Evolutionary conservation across 2,113 vertebrate species (phyloP).

Genomic region (Thamnophis sirtalis): DNA sequence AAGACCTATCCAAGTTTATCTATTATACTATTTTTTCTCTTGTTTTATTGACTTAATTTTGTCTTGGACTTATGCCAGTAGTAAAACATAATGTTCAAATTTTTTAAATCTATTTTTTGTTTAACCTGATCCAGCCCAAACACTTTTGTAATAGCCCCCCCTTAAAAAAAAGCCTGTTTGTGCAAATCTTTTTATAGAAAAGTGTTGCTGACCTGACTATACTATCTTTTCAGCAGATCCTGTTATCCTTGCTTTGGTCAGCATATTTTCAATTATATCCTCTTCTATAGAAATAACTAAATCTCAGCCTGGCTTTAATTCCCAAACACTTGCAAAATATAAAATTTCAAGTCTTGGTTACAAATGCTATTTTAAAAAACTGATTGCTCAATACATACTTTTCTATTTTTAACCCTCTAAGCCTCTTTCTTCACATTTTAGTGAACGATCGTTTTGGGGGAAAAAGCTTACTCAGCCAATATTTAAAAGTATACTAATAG

Average conservation of each 20-base stretch:
- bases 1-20: not conserved
- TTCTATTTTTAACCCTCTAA: not conserved
- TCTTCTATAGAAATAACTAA: constrained; percentile 45
- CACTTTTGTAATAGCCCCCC: constrained; percentile 31
- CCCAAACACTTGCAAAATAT: constrained; percentile 37
- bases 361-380: not conserved
- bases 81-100: constrained; percentile 16
- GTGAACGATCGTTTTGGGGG: constrained; percentile 18
- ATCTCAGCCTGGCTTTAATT: constrained; percentile 43
- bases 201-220: constrained; percentile 29
- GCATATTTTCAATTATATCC: constrained; percentile 36
- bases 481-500: not conserved
- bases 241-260: constrained; percentile 8
- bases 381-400: not conserved
- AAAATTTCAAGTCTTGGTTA: not conserved
- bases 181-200: not conserved
- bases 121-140: constrained; percentile 24
- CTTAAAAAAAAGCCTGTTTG: not conserved
- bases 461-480: constrained; percentile 21
- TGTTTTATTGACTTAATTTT: not conserved
- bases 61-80: not conserved
- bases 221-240: not conserved
- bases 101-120: constrained; percentile 31
- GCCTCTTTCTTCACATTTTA: not conserved
- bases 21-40: not conserved